Evolutionary conservation across 35 echinoderm and acorn worm species (phyloP), one percentile per base, ranked within the genome.

Genomic region (Diadema setosum): DNA sequence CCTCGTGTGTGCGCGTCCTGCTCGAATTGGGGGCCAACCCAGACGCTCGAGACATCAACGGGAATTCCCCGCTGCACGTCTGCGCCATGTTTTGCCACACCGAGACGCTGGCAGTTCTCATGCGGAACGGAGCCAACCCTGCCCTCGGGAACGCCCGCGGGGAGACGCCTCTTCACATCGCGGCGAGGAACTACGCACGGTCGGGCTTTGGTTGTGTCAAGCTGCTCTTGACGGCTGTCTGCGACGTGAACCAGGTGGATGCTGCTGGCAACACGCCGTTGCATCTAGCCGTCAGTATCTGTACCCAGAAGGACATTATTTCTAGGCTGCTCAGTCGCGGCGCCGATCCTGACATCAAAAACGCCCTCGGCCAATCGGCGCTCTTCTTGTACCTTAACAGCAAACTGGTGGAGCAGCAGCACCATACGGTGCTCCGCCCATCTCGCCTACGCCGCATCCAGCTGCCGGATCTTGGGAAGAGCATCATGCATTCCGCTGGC

Each of bases 91-190:
- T 81, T 55, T 75, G 87, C 2, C 41, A 76, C 37, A 39, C 76
- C 14, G 67, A 63, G 5, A 30, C 76, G n/a, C 45, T 89, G 24
- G 2, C 75, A 14, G 75, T 39, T 14, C 56, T 89, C 18, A 44
- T 81, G 21, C 30, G 20, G 5, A 49, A 60, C 32, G 87, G 75
- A 5, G 87, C 43, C n/a, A 89, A 89, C 45, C 43, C 70, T 5
- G 39, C 5, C 0, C 29, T 42, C 11, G 21, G 1, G 16, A 76
- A 89, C 40, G 39, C 49, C 23, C 16, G 52, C 17, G 73, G 70
- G 4, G 50, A 81, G 58, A 89, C 87, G 63, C 70, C 87, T 9
- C 55, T 89, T 18, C 87, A 89, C 55, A 56, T 56, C 27, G 74
- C 49, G 16, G 33, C 43, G 8, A 35, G 39, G 41, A 80, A 80